A percentile compares a stretch with the other conserved stretches of the same genome.
Conservation (phyloP, 2,888 invertebrate species). For the Seira sanloemensis region DNA sequence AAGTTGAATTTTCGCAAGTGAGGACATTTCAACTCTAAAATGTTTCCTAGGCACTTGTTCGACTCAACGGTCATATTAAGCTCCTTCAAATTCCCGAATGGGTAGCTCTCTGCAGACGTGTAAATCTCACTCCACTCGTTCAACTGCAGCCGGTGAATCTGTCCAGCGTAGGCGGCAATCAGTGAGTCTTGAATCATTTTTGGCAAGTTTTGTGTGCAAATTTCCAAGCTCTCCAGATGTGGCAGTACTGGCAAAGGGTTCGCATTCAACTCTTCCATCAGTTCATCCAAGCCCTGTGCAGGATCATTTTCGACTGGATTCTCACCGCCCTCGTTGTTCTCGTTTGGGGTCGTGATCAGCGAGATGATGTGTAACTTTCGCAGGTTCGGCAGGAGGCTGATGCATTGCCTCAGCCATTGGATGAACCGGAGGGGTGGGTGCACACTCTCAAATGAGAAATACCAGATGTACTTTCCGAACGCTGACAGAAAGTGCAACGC, state of each 20-base stretch:
- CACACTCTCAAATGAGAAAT: conserved; percentile 26
- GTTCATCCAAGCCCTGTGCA: not conserved
- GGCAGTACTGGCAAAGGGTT: conserved; percentile 25
- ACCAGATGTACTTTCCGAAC: conserved; percentile 37
- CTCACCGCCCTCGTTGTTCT: not conserved
- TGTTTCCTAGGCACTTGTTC: conserved; percentile 1
- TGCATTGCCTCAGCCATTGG: conserved; percentile 20
- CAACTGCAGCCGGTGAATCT: conserved; percentile 13
- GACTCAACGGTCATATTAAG: conserved; percentile 17
- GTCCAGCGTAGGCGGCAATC: not conserved
- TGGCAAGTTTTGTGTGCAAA: conserved; percentile 9
- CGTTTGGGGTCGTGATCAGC: not conserved
- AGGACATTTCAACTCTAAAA: not conserved
- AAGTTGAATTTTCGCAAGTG: conserved; percentile 5
- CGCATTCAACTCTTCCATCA: conserved; percentile 4
- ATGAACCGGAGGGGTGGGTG: not conserved
- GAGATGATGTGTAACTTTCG: conserved; percentile 10
- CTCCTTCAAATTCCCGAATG: not conserved
- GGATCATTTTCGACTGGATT: not conserved
- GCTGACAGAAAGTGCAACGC: conserved; percentile 20
- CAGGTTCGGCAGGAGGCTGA: conserved; percentile 23
- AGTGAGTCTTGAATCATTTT: conserved; percentile 20
- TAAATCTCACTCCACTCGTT: conserved; percentile 17
- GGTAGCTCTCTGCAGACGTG: not conserved
- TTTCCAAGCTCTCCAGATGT: conserved; percentile 9